phyloP scores from a whole-genome alignment of 2,797 vertebrate genomes.

The Melanotaenia parkinsoni region DNA sequence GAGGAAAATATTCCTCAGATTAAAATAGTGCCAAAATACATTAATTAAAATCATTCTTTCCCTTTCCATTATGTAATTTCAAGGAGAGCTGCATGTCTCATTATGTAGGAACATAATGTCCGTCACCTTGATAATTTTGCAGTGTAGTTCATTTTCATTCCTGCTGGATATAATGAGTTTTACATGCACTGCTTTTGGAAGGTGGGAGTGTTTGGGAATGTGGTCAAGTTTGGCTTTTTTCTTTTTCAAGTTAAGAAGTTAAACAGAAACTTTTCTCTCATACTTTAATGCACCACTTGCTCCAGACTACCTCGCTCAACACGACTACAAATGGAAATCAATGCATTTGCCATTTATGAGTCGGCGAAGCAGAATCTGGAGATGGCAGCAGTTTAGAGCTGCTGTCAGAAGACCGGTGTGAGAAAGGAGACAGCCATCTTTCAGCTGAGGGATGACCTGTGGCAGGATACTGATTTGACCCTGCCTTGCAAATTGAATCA shows the following conservation, averaged over 20 bases:
- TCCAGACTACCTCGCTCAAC: slow-evolving; percentile 56
- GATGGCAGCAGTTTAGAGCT: slow-evolving; percentile 29
- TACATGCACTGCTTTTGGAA: slow-evolving; percentile 75
- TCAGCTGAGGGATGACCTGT: slow-evolving; percentile 35
- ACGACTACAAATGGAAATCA: slow-evolving; percentile 49
- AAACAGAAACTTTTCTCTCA: slow-evolving; percentile 71
- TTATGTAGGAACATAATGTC: slow-evolving; percentile 71
- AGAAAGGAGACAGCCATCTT: slow-evolving; percentile 22
- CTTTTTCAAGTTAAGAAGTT: slow-evolving; percentile 63
- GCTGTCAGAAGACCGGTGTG: slow-evolving; percentile 23
- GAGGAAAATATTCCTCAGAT: slow-evolving; percentile 47
- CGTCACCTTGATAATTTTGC: slow-evolving; percentile 75
- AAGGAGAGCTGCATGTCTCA: slow-evolving; percentile 60
- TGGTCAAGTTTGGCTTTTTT: slow-evolving; percentile 59
- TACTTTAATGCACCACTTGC: slow-evolving; percentile 58
- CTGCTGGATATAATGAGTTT: slow-evolving; percentile 80
- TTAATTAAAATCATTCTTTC: slow-evolving; percentile 64
- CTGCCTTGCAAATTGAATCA: slow-evolving; percentile 29
- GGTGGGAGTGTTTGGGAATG: slow-evolving; percentile 68
- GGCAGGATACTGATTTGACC: slow-evolving; percentile 31
- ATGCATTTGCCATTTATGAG: slow-evolving; percentile 43
- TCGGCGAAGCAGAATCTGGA: slow-evolving; percentile 41
- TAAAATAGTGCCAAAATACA: slow-evolving; percentile 52
- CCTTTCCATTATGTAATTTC: slow-evolving; percentile 74
- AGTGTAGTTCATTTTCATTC: slow-evolving; percentile 75